Evolutionary conservation across 2,888 invertebrate genomes (phyloP), one percentile per base, ranked within the genome.

Genomic region (Heteropelma amictum): DNA sequence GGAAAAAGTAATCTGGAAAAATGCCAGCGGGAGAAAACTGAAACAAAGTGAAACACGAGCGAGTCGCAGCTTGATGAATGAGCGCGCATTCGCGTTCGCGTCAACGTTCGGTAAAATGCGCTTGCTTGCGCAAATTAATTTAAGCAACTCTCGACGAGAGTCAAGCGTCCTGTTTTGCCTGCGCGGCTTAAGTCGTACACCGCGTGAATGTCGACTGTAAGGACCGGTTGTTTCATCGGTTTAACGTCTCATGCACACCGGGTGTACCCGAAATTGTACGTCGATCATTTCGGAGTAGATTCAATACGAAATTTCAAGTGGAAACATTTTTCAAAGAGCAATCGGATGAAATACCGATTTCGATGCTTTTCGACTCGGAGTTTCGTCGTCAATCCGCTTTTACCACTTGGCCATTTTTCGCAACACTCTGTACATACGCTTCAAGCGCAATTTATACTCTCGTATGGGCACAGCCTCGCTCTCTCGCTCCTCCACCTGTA

Each of bases 101-200:
- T n/a, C n/a, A n/a, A n/a, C n/a, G n/a, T n/a, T n/a, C n/a, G n/a
- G n/a, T n/a, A n/a, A n/a, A n/a, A n/a, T n/a, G 45, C 51, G 58
- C 35, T 58, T 51, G 69, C 73, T 73, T 64, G 68, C 69, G 69
- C 69, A 63, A 73, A 68, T 73, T 51, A 68, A 73, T 73, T 73
- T 69, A 35, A 73, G 69, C 69, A 58, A 69, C 63, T 69, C 58
- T 64, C 56, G 42, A 21, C 10, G 58, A 38, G 68, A 63, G 56
- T 26, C 40, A 49, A 73, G 51, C 40, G 40, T 58, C 73, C 58
- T 61, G 68, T 69, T 73, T 45, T 4, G 12, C 49, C 26, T 26
- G 38, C n/a, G n/a, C 21, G 40, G 51, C 33, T 35, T 47, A 38
- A 53, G 26, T 53, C 63, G 12, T 42, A 53, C 35, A 69, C 58